phyloP scores from a whole-genome alignment of 1,140 invertebrate genomes.

The Colletes latitarsis region DNA sequence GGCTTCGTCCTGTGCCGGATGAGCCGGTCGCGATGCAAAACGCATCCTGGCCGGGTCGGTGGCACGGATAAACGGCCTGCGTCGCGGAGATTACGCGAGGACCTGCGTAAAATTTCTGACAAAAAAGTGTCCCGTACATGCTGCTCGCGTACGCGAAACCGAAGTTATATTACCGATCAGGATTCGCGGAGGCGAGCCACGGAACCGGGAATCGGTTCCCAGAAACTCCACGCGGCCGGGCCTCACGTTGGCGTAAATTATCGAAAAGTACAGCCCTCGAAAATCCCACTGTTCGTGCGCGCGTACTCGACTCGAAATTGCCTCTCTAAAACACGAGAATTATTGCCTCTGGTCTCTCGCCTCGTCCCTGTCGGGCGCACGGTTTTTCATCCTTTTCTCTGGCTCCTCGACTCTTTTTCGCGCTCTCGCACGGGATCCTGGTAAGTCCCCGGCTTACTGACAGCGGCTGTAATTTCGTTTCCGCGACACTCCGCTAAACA shows the following conservation, averaged over 20 bases:
- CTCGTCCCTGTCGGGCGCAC: conserved; percentile 19
- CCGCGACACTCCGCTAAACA: conserved; percentile 11
- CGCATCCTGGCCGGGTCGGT: background rate
- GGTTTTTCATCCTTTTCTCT: background rate
- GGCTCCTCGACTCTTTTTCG: background rate
- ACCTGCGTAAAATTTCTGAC: conserved; percentile 8
- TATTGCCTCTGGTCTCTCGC: conserved; percentile 53
- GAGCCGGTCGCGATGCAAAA: conserved; percentile 4
- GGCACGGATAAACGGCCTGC: background rate
- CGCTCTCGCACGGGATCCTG: background rate
- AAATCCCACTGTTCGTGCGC: conserved; percentile 48
- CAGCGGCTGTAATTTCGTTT: conserved; percentile 23
- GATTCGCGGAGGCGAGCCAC: background rate
- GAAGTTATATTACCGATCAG: conserved; percentile 39
- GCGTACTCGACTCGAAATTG: conserved; percentile 56
- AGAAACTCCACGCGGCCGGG: conserved; percentile 35
- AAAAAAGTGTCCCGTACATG: conserved; percentile 12
- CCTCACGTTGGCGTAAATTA: conserved; percentile 64
- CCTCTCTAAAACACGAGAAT: conserved; percentile 67
- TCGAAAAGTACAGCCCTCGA: conserved; percentile 64
- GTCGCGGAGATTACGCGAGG: background rate
- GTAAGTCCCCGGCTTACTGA: conserved; percentile 1
- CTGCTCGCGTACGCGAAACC: conserved; percentile 26
- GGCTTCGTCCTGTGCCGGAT: too few relatives aligned
- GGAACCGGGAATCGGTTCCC: conserved; percentile 34